phyloP scores from a whole-genome alignment of 2,113 vertebrate genomes.

The Syrmaticus mikado region DNA sequence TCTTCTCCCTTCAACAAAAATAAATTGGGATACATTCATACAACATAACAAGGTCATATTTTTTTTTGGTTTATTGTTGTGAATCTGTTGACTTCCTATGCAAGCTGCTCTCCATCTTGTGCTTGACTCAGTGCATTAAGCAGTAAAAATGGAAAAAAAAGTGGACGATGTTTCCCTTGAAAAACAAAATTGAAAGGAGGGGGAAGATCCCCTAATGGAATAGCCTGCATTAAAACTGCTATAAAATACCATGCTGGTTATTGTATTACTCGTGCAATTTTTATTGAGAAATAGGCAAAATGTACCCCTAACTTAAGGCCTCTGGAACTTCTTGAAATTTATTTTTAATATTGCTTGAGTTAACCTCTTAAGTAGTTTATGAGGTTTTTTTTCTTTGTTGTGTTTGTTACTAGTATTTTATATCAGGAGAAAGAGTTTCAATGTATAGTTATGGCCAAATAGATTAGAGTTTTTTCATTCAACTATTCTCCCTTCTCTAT shows the following conservation, averaged over 20 bases:
- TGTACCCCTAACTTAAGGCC: not conserved
- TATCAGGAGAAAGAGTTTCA: not conserved
- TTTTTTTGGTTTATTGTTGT: not conserved
- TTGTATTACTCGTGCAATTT: conserved; percentile 24
- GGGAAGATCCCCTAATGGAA: conserved; percentile 8
- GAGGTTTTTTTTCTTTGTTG: not conserved
- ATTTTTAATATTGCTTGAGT: not conserved
- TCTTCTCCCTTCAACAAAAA: not conserved
- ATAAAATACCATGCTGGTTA: conserved; percentile 6
- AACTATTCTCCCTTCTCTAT: not conserved
- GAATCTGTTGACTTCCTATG: not conserved
- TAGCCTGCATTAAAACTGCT: conserved; percentile 5
- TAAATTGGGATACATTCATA: not conserved
- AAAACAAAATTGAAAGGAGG: conserved; percentile 11
- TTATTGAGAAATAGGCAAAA: conserved; percentile 8
- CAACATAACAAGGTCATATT: not conserved
- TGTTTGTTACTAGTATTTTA: not conserved
- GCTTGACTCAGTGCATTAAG: not conserved
- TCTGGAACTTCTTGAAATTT: conserved; percentile 20
- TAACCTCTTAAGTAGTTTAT: not conserved
- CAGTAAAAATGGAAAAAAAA: not conserved
- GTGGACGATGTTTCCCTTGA: not conserved
- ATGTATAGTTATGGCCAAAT: accelerated
- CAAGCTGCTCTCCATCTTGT: not conserved
- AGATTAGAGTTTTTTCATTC: not conserved